Evolutionary conservation across 1,140 invertebrate species (phyloP), one percentile per base, ranked within the genome.

Genomic region (Drosophila tropicalis): DNA sequence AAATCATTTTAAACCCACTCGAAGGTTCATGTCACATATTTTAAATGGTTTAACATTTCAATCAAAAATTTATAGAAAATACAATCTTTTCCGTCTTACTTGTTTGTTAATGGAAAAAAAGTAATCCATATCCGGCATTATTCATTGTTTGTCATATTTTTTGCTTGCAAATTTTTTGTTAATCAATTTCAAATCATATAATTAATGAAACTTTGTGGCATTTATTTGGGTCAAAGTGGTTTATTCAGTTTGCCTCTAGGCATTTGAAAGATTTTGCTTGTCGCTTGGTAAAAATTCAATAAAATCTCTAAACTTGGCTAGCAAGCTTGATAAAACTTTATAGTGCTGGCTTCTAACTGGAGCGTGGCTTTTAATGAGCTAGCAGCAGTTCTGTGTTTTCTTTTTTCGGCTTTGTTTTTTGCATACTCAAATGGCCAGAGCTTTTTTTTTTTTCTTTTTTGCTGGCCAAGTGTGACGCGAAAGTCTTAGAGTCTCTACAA

Each of bases 391-490:
- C n/a, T 32, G 70, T 54, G 54, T 62, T 73, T 78, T 51, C 5
- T 17, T 57, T 65, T 40, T 22, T 57, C 5, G 54, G 32, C 41
- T 39, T 39, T 39, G 3, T 81, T 47, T 44, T 60, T 55, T 58
- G 15, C 57, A 62, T 76, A 73, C 67, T 62, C 54, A 72, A 63
- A 66, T 54, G 57, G 71, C 56, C 79, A 72, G 3, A 39, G 12
- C 36, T 39, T 1, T 39, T 39, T 39, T 12, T 13, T 39, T 39
- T 13, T 39, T 39, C 13, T 39, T 12, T 70, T 58, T 60, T 75
- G 60, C 41, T 79, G 61, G 75, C 79, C 82, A 85, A 82, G 66
- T 87, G 83, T 85, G 82, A 85, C 83, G 82, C 83, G 82, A 85
- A 87, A 87, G 82, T 85, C 79, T 58, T 56, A 68, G 61, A 41